Evolutionary conservation across 2,888 invertebrate species (phyloP).

Genomic region (Criorhina ranunculi): DNA sequence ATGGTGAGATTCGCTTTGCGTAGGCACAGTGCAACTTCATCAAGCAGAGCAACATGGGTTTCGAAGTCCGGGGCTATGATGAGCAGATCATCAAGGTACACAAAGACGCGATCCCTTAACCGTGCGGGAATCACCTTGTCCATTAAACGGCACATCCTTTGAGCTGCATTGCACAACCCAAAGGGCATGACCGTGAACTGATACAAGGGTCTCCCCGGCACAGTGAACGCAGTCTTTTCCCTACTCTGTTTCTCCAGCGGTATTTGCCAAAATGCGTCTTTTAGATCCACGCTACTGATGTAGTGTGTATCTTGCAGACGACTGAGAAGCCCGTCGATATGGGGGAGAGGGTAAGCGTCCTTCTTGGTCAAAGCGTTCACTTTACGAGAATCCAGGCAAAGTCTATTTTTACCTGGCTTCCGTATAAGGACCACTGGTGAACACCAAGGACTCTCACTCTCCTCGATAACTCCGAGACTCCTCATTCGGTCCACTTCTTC

Average conservation of each 20-base stretch:
- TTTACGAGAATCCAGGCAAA: too few species aligned
- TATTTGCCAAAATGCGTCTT: constrained; percentile 4
- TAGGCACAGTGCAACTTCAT: constrained; percentile 48
- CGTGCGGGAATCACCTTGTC: constrained; percentile 44
- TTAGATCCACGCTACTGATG: background rate
- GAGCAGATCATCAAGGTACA: constrained; percentile 37
- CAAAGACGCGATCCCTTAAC: constrained; percentile 37
- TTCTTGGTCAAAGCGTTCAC: background rate
- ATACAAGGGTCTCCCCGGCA: constrained; percentile 4
- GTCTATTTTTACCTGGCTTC: constrained; percentile 59
- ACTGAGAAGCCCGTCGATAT: constrained; percentile 17
- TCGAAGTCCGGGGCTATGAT: constrained; percentile 40
- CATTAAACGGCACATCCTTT: constrained; percentile 33
- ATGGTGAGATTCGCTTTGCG: constrained; percentile 52
- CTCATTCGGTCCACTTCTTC: constrained; percentile 80
- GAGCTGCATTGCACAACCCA: constrained; percentile 43
- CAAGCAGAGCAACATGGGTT: constrained; percentile 27
- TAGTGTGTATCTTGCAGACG: background rate
- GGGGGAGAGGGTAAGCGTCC: constrained; percentile 35
- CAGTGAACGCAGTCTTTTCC: constrained; percentile 50
- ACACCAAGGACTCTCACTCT: constrained; percentile 79
- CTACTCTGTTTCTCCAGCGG: constrained; percentile 6
- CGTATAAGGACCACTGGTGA: constrained; percentile 78
- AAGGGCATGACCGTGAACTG: too few species aligned
- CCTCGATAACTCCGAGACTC: constrained; percentile 45